Base-by-base conservation (phyloP, 2,113 vertebrate species). In the Melanocharis versteri region DNA sequence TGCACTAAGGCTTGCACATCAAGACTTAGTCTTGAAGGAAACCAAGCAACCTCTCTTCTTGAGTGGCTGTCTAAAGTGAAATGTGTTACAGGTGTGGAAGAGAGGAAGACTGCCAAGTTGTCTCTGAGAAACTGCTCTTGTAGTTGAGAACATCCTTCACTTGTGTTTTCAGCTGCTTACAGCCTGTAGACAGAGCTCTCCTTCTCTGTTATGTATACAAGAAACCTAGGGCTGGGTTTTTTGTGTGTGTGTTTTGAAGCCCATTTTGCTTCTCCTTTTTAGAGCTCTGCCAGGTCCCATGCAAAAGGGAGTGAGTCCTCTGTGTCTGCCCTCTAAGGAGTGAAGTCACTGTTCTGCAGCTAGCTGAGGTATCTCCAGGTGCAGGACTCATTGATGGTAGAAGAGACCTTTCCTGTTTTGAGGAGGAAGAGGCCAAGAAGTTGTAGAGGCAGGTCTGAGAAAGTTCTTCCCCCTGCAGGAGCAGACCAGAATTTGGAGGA, bases 171-270 rank as follows among this genome's bases (percentile, higher is more conserved):
- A 83, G 64, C 60, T 40, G 45, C 42, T 50, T 42, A 48, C 20
- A 75, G 13, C 13, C 45, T 69, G 19, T 60, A n/a, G 57, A 28
- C 54, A 81, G 68, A 69, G 33, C 31, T 81, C 35, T 70, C 66
- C 33, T 48, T 48, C 26, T 44, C 26, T 54, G 3, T 50, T 48
- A 45, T 0, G 0, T 0, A 3, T 24, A 23, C 15, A 50, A 21
- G 40, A 70, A 89, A 87, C 23, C 18, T 20, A 42, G 28, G 27
- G 40, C 24, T 76, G 26, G 0, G 6, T 16, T 35, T 35, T 64
- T 5, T 53, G 4, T 68, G 6, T 62, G 7, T 71, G 14, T 53
- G 1, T 65, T 60, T 39, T n/a, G 44, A 83, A 70, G 40, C 40
- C 12, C 13, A 16, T 56, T 83, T 80, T 9, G 3, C 30, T 24